These are phyloP conservation scores for Ctenomys sociabilis DNA, from an alignment of 2,113 vertebrate species.

Conservation along the genomic window DNA sequence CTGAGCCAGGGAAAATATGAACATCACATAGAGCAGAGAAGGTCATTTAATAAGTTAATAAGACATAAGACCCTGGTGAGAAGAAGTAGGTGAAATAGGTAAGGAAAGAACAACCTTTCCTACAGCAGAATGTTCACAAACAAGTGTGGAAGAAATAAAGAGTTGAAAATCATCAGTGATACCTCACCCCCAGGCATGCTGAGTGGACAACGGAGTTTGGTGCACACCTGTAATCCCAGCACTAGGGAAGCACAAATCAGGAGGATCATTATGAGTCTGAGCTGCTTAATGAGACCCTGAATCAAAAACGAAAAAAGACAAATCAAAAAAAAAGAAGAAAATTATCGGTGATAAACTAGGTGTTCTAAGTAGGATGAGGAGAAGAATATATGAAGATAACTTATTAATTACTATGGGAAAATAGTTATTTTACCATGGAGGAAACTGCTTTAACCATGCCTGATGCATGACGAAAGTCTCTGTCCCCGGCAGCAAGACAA, in stretches of 20 bases:
- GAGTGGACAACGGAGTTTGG: too few species aligned
- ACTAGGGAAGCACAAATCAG: too few species aligned
- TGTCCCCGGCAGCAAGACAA: background rate
- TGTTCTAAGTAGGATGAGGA: background rate
- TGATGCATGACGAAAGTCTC: background rate
- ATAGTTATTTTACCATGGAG: background rate
- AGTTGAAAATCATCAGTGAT: background rate
- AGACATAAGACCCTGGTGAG: background rate
- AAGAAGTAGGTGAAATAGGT: background rate
- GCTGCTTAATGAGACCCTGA: too few species aligned
- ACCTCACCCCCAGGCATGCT: too few species aligned
- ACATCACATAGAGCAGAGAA: constrained; percentile 1
- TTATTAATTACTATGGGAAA: background rate
- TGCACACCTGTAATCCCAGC: too few species aligned
- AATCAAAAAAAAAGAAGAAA: too few species aligned
- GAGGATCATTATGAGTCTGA: too few species aligned
- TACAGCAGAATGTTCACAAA: background rate
- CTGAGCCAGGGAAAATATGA: background rate
- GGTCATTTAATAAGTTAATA: background rate
- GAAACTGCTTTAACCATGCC: background rate
- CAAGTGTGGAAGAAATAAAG: background rate
- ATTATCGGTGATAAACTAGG: background rate
- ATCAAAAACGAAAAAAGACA: too few species aligned
- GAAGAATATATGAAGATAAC: background rate
- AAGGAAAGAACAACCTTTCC: background rate